phyloP scores from a whole-genome alignment of 2,113 vertebrate genomes.

The Pitta sordida region DNA sequence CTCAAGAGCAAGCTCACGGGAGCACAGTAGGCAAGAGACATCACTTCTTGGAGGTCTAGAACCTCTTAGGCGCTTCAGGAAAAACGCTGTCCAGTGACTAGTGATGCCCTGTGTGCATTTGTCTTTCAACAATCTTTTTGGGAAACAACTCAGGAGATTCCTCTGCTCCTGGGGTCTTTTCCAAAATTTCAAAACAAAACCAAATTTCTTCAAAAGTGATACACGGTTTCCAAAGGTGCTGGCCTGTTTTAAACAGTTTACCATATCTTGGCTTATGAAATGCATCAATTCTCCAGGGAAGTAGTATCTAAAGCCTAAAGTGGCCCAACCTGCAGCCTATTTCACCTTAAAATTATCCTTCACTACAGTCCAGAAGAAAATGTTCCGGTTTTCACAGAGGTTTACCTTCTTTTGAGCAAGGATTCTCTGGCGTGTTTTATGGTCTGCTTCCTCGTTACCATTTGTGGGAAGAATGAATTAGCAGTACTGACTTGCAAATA shows the following conservation, averaged over 20 bases:
- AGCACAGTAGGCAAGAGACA: neutral
- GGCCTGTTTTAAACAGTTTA: neutral
- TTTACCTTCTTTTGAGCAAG: neutral
- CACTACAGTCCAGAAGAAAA: neutral
- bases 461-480: neutral
- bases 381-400: neutral
- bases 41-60: neutral
- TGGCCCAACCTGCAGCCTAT: neutral
- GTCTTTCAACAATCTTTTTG: neutral
- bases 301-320: neutral
- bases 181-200: neutral
- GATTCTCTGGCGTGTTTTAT: neutral
- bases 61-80: neutral
- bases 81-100: neutral
- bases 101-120: neutral
- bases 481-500: neutral
- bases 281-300: neutral
- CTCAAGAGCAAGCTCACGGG: neutral
- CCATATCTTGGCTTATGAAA: neutral
- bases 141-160: neutral
- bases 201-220: neutral
- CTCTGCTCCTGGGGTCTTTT: rapidly evolving
- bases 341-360: neutral
- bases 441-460: neutral
- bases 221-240: neutral